These are phyloP conservation scores for Poeciliopsis turrubarensis DNA, from an alignment of 2,113 vertebrate species.

Conservation along the genomic window DNA sequence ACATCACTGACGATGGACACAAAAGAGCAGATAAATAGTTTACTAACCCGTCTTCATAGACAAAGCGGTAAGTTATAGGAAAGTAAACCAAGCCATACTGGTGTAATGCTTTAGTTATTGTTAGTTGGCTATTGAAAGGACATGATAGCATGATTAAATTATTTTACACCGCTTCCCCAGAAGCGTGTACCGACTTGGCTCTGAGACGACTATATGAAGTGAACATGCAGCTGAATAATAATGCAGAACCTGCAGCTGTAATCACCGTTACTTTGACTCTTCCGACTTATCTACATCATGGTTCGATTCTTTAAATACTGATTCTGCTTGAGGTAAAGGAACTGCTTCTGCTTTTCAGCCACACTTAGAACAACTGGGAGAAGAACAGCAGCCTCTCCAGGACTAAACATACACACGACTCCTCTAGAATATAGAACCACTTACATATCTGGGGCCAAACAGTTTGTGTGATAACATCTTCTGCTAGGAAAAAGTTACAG, in stretches of 20 bases:
- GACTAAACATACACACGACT: conserved; percentile 27
- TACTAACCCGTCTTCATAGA: conserved; percentile 60
- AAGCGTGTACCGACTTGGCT: conserved; percentile 35
- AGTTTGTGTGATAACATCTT: not conserved
- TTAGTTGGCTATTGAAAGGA: conserved; percentile 74
- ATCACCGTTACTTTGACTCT: conserved; percentile 10
- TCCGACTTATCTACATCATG: conserved; percentile 23
- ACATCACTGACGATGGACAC: conserved; percentile 55
- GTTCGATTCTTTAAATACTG: conserved; percentile 58
- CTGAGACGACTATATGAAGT: conserved; percentile 43
- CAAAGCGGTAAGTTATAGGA: conserved; percentile 41
- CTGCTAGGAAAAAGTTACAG: conserved; percentile 18
- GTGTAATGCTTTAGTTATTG: conserved; percentile 71
- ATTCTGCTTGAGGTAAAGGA: conserved; percentile 59
- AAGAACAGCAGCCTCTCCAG: conserved; percentile 33
- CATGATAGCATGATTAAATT: conserved; percentile 66
- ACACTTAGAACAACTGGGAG: conserved; percentile 51
- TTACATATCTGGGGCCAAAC: not conserved
- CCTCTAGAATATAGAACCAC: not conserved
- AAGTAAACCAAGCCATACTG: conserved; percentile 59
- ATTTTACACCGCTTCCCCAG: conserved; percentile 66
- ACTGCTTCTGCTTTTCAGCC: conserved; percentile 41
- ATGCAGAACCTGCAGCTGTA: conserved; percentile 46
- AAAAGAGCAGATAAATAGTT: conserved; percentile 56
- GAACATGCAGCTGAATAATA: conserved; percentile 55